phyloP scores from a whole-genome alignment of 2,888 invertebrate genomes.

The Trilocha varians region DNA sequence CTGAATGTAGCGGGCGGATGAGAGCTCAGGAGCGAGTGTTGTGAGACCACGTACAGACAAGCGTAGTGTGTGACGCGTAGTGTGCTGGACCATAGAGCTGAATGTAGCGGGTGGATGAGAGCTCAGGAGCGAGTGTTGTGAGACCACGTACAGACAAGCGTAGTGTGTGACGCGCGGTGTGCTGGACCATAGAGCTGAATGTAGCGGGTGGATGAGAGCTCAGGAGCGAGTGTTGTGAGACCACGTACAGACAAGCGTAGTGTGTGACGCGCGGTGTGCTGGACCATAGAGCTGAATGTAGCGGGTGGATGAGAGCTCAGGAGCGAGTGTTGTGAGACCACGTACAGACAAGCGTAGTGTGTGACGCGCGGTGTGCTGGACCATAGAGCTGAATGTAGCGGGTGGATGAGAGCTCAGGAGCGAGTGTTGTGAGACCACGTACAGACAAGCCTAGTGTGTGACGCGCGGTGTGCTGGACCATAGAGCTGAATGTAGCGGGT shows the following conservation, averaged over 20 bases:
- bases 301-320: background rate
- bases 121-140: conserved; percentile 1
- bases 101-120: too few species aligned
- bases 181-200: background rate
- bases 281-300: background rate
- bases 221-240: too few species aligned
- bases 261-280: too few species aligned
- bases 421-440: too few species aligned
- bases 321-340: background rate
- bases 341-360: too few species aligned
- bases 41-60: too few species aligned
- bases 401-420: background rate
- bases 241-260: background rate
- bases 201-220: too few species aligned
- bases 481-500: too few species aligned
- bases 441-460: background rate
- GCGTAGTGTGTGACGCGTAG: background rate
- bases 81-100: too few species aligned
- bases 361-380: background rate
- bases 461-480: too few species aligned
- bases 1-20: background rate
- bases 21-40: background rate
- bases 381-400: background rate
- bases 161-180: conserved; percentile 1
- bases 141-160: background rate